Percentiles rank a stretch among this genome's conserved stretches.
Conservation (phyloP, 2,113 vertebrate species). For the Lophius piscatorius region DNA sequence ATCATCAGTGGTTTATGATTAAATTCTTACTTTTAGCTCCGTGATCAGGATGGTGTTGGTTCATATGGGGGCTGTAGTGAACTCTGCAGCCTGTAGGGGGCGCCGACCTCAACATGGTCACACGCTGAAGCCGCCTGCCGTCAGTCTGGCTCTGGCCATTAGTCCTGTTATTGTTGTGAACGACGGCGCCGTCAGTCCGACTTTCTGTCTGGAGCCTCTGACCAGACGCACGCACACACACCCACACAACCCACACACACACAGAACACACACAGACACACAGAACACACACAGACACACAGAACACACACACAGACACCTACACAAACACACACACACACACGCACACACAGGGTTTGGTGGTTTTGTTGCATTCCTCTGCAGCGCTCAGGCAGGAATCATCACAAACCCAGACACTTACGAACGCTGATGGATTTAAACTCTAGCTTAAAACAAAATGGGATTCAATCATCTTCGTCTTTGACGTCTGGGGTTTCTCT, state of each 20-base stretch:
- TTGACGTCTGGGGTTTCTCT: no score
- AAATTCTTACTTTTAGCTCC: no score
- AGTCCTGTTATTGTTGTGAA: conserved; percentile 33
- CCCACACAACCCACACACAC: conserved; percentile 9
- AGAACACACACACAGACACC: background rate
- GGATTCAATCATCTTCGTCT: no score
- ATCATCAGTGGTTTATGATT: no score
- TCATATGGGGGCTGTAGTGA: no score
- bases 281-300: background rate
- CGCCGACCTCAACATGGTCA: background rate
- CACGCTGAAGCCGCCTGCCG: background rate
- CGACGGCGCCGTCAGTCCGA: conserved; percentile 25
- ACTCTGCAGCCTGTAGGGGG: conserved; percentile 1
- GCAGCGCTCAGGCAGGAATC: conserved; percentile 10
- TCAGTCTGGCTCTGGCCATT: conserved; percentile 8
- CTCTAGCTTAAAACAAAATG: no score
- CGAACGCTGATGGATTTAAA: background rate
- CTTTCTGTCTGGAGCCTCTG: conserved; percentile 52
- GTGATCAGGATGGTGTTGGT: no score
- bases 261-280: background rate
- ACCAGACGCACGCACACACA: background rate
- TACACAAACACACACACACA: conserved; percentile 3
- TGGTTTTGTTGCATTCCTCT: conserved; percentile 9
- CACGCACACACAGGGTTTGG: background rate
- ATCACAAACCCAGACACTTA: background rate